These are phyloP conservation scores for Ailuropoda melanoleuca DNA, from an alignment of 2,113 vertebrate genomes.

Conservation along the genomic window DNA sequence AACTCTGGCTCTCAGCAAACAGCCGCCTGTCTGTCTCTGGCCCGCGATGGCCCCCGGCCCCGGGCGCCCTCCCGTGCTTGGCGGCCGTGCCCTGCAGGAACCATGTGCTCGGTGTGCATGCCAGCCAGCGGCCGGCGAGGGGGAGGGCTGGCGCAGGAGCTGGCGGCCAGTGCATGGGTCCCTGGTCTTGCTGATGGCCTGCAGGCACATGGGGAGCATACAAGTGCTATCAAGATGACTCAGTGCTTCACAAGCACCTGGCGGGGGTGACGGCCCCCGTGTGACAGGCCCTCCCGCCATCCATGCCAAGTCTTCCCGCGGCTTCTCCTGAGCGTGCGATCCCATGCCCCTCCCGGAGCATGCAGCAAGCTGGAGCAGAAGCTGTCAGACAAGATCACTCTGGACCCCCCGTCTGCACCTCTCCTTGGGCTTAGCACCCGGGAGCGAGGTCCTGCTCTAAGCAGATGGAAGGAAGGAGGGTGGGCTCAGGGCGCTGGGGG, in stretches of 20 bases:
- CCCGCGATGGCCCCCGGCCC: fast-evolving
- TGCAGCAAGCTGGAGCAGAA: background rate
- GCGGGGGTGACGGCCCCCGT: background rate
- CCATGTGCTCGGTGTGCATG: background rate
- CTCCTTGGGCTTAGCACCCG: too few relatives aligned
- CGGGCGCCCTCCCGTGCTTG: background rate
- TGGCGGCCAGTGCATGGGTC: background rate
- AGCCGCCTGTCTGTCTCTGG: background rate
- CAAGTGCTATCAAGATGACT: background rate
- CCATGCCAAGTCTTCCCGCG: too few relatives aligned
- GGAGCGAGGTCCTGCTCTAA: background rate
- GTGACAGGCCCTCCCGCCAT: background rate
- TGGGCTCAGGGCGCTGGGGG: background rate
- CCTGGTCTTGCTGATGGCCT: background rate
- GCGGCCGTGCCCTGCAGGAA: background rate
- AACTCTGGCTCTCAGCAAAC: background rate
- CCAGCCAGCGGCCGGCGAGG: background rate
- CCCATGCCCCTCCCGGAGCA: fast-evolving
- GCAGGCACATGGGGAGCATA: fast-evolving
- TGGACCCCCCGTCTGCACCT: background rate
- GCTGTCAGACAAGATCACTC: background rate
- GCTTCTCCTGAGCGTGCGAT: background rate
- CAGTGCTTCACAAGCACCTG: background rate
- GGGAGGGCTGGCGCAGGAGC: background rate
- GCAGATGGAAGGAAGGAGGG: too few relatives aligned